These are phyloP conservation scores for Sinodicranocentrus sp. DNA, from an alignment of 2,888 invertebrate genomes.

Conservation along the genomic window DNA sequence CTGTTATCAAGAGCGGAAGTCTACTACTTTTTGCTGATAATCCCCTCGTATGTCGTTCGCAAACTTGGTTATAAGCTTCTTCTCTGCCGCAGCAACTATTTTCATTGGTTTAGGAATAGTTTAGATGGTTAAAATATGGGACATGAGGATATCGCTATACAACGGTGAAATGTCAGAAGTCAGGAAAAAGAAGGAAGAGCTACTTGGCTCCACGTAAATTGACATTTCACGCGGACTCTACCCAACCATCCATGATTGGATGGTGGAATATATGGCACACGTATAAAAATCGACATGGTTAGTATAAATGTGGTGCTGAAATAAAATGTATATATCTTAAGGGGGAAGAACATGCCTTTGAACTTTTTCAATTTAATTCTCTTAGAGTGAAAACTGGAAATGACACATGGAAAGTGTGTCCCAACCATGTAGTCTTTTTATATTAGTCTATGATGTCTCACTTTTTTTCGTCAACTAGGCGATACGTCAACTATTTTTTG, in stretches of 20 bases:
- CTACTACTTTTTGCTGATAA: no score
- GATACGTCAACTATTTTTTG: not conserved
- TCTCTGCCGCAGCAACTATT: no score
- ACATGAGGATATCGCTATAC: conserved; percentile 3
- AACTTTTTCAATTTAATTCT: conserved; percentile 63
- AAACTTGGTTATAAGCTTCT: no score
- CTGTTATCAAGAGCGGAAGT: no score
- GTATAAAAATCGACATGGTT: no score
- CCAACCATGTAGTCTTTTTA: conserved; percentile 28
- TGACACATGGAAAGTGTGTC: conserved; percentile 58
- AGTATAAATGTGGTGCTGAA: no score
- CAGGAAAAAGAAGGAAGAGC: conserved; percentile 31
- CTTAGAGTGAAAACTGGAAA: conserved; percentile 60
- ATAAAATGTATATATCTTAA: not conserved
- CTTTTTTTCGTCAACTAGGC: conserved; percentile 16
- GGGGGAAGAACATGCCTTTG: conserved; percentile 38
- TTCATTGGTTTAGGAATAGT: no score
- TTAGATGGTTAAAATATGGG: conserved; percentile 4
- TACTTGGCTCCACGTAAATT: conserved; percentile 51
- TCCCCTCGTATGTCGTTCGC: no score
- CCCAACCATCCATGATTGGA: conserved; percentile 57
- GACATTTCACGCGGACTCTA: conserved; percentile 59
- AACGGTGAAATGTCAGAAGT: conserved; percentile 52
- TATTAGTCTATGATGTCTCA: conserved; percentile 49
- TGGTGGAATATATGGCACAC: conserved; percentile 4